Base-by-base conservation (phyloP, 1,140 invertebrate genomes). In the Scylla paramamosain region DNA sequence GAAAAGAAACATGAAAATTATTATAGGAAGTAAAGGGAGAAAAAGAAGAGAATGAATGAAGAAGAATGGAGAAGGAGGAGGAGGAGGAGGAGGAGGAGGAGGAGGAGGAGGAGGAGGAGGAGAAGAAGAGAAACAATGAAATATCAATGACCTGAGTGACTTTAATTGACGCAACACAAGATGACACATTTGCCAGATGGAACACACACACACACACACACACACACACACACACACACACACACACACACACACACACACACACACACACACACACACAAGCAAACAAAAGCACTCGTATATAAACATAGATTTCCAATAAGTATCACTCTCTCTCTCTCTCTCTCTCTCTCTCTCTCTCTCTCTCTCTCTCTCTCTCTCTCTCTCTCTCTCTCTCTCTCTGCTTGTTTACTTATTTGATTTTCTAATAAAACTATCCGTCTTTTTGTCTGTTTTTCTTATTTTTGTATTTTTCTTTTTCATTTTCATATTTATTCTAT, bases 341-440 rank as follows among this genome's bases (percentile, higher is more conserved):
- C 84, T 86, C 84, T 90, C 88, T 90, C 45, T 90, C 88, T 91
- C 28, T 28, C 48, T 91, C 48, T 59, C 48, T 91, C 46, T 91
- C 48, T 29, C 16, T 91, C 90, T 28, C 14, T 48, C 46, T 48
- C 90, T 91, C 31, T 45, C 90, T 48, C 90, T 91, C 46, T 59
- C 48, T 91, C 46, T 91, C 48, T 29, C 16, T 91, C 90, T 28
- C 14, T 48, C 46, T 48, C 90, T 91, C 31, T 45, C 90, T 48
- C 90, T 91, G 31, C 46, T 39, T 39, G 39, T 39, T 39, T 39
- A 39, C 39, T 39, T 6, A 39, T 39, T 39, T 39, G 39, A 39
- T 39, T 39, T 6, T 39, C 6, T 39, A 2, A 6, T 39, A 39
- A 2, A 39, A 8, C 67, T 25, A 1, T 32, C 7, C 39, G 25